Percentiles rank a stretch among this genome's conserved stretches.
These are phyloP conservation scores for Lutraria rhynchaena DNA, from an alignment of 1,140 invertebrate species.

Conservation along the genomic window DNA sequence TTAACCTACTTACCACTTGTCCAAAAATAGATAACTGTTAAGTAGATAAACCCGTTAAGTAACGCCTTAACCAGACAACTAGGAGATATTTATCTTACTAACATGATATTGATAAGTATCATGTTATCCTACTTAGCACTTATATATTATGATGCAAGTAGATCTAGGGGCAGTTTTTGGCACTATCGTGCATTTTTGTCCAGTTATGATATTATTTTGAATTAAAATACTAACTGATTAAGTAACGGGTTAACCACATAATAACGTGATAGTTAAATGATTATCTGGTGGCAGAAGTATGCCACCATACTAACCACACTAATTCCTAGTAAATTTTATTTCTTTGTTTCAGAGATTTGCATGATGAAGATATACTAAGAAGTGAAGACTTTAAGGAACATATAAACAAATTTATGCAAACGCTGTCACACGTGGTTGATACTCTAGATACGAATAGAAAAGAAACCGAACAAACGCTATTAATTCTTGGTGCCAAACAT, in stretches of 20 bases:
- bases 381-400: constrained; percentile 60
- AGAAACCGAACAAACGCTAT: constrained; percentile 57
- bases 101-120: not conserved
- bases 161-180: too few relatives aligned
- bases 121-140: too few relatives aligned
- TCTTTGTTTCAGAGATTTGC: constrained; percentile 54
- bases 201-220: too few relatives aligned
- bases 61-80: too few relatives aligned
- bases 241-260: not conserved
- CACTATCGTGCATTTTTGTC: too few relatives aligned
- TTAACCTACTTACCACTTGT: too few relatives aligned
- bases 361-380: constrained; percentile 59
- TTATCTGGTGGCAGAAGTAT: too few relatives aligned
- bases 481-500: constrained; percentile 69
- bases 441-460: constrained; percentile 61
- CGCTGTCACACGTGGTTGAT: constrained; percentile 65
- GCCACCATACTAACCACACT: not conserved
- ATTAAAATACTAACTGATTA: not conserved
- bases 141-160: too few relatives aligned
- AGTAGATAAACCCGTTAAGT: too few relatives aligned
- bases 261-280: not conserved
- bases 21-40: too few relatives aligned
- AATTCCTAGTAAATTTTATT: constrained; percentile 8
- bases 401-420: constrained; percentile 66
- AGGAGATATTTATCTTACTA: too few relatives aligned